phyloP scores from a whole-genome alignment of 2,113 vertebrate species.

The Bostrychus sinensis region DNA sequence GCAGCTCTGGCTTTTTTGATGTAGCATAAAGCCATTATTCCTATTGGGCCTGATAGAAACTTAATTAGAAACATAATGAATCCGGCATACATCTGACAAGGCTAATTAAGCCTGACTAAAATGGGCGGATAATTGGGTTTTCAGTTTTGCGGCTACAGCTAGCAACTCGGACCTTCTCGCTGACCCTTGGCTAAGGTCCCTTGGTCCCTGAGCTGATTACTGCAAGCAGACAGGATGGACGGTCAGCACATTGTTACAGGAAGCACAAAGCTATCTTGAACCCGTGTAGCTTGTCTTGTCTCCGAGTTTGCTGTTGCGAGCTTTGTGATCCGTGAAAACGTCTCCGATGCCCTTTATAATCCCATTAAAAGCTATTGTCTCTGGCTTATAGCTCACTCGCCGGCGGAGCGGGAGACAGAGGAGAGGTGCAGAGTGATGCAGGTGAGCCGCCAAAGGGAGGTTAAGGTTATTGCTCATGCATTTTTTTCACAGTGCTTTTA shows the following conservation, averaged over 20 bases:
- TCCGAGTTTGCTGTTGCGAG: conserved; percentile 38
- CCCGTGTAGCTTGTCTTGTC: conserved; percentile 39
- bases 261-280: conserved; percentile 31
- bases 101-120: conserved; percentile 77
- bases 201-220: conserved; percentile 37
- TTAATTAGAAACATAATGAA: conserved; percentile 84
- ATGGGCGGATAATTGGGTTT: conserved; percentile 74
- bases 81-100: conserved; percentile 79
- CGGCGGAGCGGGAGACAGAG: conserved; percentile 25
- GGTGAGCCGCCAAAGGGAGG: conserved; percentile 36
- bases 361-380: conserved; percentile 71
- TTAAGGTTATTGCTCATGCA: conserved; percentile 29
- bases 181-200: conserved; percentile 41
- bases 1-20: conserved; percentile 64
- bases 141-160: conserved; percentile 61
- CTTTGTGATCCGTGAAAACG: conserved; percentile 60
- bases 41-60: conserved; percentile 71
- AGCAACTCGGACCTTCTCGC: conserved; percentile 50
- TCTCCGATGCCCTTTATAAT: conserved; percentile 72
- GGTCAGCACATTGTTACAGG: conserved; percentile 33
- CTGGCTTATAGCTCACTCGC: conserved; percentile 43
- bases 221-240: conserved; percentile 35
- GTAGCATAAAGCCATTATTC: conserved; percentile 75
- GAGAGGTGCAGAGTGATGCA: conserved; percentile 29
- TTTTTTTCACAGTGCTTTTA: not conserved